phyloP scores from a whole-genome alignment of 2,113 vertebrate genomes.

The Stictonetta naevosa region DNA sequence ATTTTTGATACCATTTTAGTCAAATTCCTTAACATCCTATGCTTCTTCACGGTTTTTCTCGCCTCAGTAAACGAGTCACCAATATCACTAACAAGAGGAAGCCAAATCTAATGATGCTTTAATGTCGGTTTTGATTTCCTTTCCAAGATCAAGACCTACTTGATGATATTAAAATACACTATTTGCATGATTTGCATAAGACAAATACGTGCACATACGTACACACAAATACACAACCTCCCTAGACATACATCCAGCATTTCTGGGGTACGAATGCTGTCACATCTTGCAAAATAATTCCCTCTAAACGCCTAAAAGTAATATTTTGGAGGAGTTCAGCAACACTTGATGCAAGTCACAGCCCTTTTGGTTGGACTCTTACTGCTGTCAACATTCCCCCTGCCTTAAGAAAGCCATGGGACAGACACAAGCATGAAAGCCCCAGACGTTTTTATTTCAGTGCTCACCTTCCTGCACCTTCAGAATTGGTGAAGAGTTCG shows the following conservation, averaged over 20 bases:
- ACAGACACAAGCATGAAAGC: neutral
- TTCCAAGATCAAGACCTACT: neutral
- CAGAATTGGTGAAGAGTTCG: neutral
- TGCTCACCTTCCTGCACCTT: fast-evolving
- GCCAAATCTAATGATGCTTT: fast-evolving
- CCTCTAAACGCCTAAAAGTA: fast-evolving
- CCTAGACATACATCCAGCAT: fast-evolving
- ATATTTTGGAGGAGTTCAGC: neutral
- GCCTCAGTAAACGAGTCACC: neutral
- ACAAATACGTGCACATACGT: fast-evolving
- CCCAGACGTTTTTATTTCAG: neutral
- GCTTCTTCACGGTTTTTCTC: neutral
- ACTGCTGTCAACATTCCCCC: neutral
- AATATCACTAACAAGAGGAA: neutral
- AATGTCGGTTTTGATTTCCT: neutral
- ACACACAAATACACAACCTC: neutral
- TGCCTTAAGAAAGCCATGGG: neutral
- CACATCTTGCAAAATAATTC: neutral
- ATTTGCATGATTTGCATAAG: neutral
- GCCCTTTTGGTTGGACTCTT: too few relatives aligned
- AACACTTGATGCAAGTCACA: neutral
- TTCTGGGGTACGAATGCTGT: too few relatives aligned
- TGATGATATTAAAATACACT: fast-evolving
- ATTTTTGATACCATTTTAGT: neutral
- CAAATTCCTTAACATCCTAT: too few relatives aligned